phyloP scores from a whole-genome alignment of 2,113 vertebrate genomes.

The Dolichotis patagonum region DNA sequence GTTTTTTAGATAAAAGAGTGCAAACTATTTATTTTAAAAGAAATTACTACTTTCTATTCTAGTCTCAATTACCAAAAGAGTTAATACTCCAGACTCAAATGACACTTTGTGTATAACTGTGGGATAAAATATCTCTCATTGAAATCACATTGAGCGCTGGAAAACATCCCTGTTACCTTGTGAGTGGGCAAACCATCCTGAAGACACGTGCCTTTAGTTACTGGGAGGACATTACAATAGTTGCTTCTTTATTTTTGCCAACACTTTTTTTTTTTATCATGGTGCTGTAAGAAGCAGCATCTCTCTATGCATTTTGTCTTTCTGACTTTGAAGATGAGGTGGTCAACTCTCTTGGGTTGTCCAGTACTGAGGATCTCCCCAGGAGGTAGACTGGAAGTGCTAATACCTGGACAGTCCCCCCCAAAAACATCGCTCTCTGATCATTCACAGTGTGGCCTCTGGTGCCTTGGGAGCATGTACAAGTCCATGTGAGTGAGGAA shows the following conservation, averaged over 20 bases:
- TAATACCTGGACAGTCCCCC: neutral
- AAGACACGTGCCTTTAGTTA: neutral
- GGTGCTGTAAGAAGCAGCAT: neutral
- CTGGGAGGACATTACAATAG: neutral
- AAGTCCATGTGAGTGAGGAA: neutral
- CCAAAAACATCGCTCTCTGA: neutral
- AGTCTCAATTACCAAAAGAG: neutral
- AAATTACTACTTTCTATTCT: neutral
- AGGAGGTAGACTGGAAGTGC: neutral
- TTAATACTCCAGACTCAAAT: neutral
- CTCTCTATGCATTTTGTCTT: neutral
- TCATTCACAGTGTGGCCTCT: neutral
- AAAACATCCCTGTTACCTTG: neutral
- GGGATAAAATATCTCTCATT: neutral
- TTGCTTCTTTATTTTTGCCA: neutral
- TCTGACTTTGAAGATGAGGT: neutral
- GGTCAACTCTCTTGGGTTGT: neutral
- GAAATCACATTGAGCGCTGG: neutral
- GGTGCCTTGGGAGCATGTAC: neutral
- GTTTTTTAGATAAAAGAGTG: neutral
- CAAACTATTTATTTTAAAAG: constrained; percentile 16
- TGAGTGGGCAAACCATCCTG: neutral
- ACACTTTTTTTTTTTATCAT: neutral
- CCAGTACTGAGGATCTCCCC: neutral
- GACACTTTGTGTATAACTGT: neutral